Conservation (phyloP, 2,888 invertebrate species). For the Teinopalpus imperialis region DNA sequence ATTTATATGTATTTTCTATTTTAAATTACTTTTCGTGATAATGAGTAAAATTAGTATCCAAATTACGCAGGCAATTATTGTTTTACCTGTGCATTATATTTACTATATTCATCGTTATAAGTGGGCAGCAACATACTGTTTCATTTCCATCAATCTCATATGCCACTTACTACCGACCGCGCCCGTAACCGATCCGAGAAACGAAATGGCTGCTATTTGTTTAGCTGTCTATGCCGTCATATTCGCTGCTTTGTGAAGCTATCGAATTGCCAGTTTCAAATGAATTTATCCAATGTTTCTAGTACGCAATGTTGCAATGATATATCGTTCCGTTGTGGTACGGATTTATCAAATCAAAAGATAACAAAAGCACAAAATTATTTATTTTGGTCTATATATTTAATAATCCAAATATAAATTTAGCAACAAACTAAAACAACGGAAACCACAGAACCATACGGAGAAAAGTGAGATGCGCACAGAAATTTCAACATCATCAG, state of each 20-base stretch:
- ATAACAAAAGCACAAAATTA: too few species aligned
- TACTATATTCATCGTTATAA: slow-evolving; percentile 4
- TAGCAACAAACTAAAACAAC: too few species aligned
- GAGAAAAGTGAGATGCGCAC: too few species aligned
- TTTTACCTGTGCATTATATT: too few species aligned
- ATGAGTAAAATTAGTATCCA: too few species aligned
- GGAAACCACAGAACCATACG: too few species aligned
- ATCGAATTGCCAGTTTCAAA: slow-evolving; percentile 21
- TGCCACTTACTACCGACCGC: slow-evolving; percentile 23
- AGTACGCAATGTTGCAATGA: neutral
- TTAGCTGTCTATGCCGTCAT: slow-evolving; percentile 20
- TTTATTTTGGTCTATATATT: too few species aligned
- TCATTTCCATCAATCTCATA: slow-evolving; percentile 23
- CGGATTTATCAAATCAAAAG: neutral
- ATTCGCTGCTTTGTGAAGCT: slow-evolving; percentile 18
- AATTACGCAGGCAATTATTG: too few species aligned
- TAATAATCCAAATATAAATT: too few species aligned
- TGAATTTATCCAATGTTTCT: slow-evolving; percentile 28
- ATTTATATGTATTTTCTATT: too few species aligned
- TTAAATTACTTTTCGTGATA: too few species aligned
- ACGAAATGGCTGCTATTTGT: slow-evolving; percentile 23
- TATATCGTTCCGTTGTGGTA: neutral
- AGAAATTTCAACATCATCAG: too few species aligned
- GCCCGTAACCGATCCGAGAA: slow-evolving; percentile 21
- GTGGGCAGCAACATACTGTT: slow-evolving; percentile 9